A percentile compares a stretch with the other conserved stretches of the same genome.
These are phyloP conservation scores for Epinotia ramella DNA, from an alignment of 2,888 invertebrate species.

Conservation along the genomic window DNA sequence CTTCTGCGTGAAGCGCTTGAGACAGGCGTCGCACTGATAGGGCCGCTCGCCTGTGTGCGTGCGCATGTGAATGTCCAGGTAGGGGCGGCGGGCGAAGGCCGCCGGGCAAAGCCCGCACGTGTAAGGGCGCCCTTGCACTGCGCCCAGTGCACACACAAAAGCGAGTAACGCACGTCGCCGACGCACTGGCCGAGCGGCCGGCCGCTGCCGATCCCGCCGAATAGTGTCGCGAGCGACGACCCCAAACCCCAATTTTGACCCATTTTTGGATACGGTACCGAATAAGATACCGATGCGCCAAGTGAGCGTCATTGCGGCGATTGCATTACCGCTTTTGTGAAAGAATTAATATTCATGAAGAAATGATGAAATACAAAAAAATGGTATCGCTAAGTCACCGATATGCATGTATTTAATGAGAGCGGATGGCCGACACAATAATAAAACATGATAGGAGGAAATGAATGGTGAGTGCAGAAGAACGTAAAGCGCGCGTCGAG, in stretches of 20 bases:
- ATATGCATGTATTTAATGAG: constrained; percentile 68
- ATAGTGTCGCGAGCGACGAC: constrained; percentile 51
- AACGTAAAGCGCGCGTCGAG: constrained; percentile 74
- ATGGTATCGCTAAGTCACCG: constrained; percentile 72
- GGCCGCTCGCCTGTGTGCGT: constrained; percentile 87
- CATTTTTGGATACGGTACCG: constrained; percentile 66
- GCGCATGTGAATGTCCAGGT: constrained; percentile 84
- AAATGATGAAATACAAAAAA: constrained; percentile 71
- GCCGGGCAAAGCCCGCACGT: constrained; percentile 81
- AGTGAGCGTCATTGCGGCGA: constrained; percentile 79
- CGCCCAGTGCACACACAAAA: constrained; percentile 85
- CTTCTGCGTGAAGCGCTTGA: constrained; percentile 92
- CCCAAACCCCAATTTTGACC: constrained; percentile 63
- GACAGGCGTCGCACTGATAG: constrained; percentile 90
- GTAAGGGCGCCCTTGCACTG: constrained; percentile 81
- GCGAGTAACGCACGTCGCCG: constrained; percentile 85
- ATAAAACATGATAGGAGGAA: constrained; percentile 65
- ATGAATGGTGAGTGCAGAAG: constrained; percentile 75
- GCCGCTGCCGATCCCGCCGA: constrained; percentile 67
- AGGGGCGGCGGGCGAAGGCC: constrained; percentile 81
- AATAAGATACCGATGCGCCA: constrained; percentile 60
- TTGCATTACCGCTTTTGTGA: constrained; percentile 86
- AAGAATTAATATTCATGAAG: constrained; percentile 82
- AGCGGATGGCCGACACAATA: constrained; percentile 66
- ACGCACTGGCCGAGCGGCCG: constrained; percentile 65